Evolutionary conservation across 2,888 invertebrate genomes (phyloP).

Genomic region (Drosophila rellima): DNA sequence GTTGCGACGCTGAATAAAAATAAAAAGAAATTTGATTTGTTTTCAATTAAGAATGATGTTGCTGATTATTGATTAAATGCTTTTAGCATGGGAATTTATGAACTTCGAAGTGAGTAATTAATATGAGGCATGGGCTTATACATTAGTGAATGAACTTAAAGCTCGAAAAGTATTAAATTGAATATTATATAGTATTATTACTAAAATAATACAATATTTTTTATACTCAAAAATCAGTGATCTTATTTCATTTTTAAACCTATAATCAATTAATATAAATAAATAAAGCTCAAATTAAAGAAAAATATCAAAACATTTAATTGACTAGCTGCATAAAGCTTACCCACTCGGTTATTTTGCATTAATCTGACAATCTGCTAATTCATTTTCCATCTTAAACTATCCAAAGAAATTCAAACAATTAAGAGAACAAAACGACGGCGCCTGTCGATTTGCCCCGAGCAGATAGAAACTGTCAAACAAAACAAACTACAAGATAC

Average conservation of each 20-base stretch:
- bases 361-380: slow-evolving; percentile 19
- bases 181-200: background rate
- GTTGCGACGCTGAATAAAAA: slow-evolving; percentile 8
- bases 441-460: slow-evolving; percentile 15
- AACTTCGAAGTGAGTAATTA: background rate
- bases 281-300: too few relatives aligned
- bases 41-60: slow-evolving; percentile 31
- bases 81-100: slow-evolving; percentile 1
- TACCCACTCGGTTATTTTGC: background rate
- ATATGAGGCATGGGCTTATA: background rate
- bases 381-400: slow-evolving; percentile 27
- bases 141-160: background rate
- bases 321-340: background rate
- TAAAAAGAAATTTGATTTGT: slow-evolving; percentile 27
- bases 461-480: slow-evolving; percentile 70
- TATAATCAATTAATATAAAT: too few relatives aligned
- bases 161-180: background rate
- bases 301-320: background rate
- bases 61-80: slow-evolving; percentile 16
- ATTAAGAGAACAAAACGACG: slow-evolving; percentile 66
- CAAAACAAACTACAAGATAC: slow-evolving; percentile 73
- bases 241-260: too few relatives aligned
- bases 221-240: too few relatives aligned
- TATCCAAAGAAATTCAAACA: slow-evolving; percentile 49
- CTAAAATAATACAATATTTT: too few relatives aligned